A percentile compares a stretch with the other conserved stretches of the same genome.
phyloP scores from a whole-genome alignment of 1,140 invertebrate species.

The Limonius californicus region DNA sequence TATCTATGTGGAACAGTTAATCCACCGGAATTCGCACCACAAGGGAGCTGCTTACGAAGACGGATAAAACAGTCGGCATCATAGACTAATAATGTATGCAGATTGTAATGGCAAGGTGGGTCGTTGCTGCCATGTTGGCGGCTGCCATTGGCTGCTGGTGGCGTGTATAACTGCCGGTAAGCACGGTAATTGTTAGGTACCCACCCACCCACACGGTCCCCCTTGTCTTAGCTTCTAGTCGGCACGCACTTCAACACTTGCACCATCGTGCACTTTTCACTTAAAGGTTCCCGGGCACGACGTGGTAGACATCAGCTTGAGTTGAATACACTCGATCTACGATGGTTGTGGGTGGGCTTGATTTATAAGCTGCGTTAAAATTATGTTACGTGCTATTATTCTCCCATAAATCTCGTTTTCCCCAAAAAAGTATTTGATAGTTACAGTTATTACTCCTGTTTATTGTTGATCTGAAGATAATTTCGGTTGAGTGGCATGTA shows the following conservation, averaged over 20 bases:
- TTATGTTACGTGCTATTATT: too few species aligned
- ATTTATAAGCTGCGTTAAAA: too few species aligned
- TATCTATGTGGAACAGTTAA: neutral
- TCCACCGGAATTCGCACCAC: neutral
- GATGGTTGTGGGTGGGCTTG: too few species aligned
- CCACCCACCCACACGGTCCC: conserved; percentile 3
- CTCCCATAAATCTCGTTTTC: too few species aligned
- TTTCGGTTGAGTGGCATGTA: too few species aligned
- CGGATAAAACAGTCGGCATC: conserved; percentile 1
- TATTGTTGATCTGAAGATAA: too few species aligned
- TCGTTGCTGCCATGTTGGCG: conserved; percentile 2
- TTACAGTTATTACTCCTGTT: too few species aligned
- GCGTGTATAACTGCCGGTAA: conserved; percentile 8
- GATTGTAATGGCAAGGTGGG: conserved; percentile 14
- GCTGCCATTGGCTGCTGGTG: conserved; percentile 11
- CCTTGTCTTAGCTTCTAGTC: conserved; percentile 5
- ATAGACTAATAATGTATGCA: conserved; percentile 7
- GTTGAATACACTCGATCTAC: too few species aligned
- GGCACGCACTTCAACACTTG: conserved; percentile 9
- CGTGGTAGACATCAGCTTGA: too few species aligned
- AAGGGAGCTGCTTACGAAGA: neutral
- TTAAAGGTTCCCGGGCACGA: neutral
- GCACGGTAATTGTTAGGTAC: conserved; percentile 8
- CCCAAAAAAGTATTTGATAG: too few species aligned
- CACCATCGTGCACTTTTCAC: neutral